Base-by-base conservation (phyloP, 1,140 invertebrate species). In the Habropoda laboriosa region DNA sequence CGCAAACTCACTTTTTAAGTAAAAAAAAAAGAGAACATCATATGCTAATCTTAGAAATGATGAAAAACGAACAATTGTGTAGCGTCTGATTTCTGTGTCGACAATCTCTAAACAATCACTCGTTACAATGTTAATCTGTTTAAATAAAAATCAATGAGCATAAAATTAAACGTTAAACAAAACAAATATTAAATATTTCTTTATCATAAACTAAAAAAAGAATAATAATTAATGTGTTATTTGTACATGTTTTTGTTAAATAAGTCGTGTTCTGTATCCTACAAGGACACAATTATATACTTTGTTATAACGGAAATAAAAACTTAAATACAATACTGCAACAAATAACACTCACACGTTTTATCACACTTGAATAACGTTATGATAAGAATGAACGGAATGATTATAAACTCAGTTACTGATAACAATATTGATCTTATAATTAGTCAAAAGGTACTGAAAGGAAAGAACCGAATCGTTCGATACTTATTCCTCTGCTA, bases 331-430 rank as follows among this genome's bases (percentile, higher is more conserved):
- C 53, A 83, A 85, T 85, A 85, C 66, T 84, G 77, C 55, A 85
- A 85, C 83, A 80, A 85, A 83, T 85, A 85, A 85, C 83, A 84
- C 83, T 73, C 40, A 45, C 53, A 27, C 40, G n/a, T n/a, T 32
- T 84, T 42, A 79, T 85, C 81, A 75, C 81, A 71, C 77, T 75
- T n/a, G 72, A 75, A 60, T 42, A 80, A 73, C 58, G 18, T 47
- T 60, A 61, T 53, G 38, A 47, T 72, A 72, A 40, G 38, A 72
- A 79, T 73, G 58, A 79, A 70, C 67, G 42, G 70, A 72, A 72
- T 79, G 78, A 80, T 70, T 42, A 49, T 66, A 64, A 79, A 47
- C 27, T 71, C 58, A 38, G 49, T 67, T 81, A 66, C 38, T 40
- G 51, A 77, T 80, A 83, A 85, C 45, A 58, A 27, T 72, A 64